Percentiles rank a stretch among this genome's conserved stretches.
Evolutionary conservation across 2,113 vertebrate genomes (phyloP).

Genomic region (Paramormyrops kingsleyae): DNA sequence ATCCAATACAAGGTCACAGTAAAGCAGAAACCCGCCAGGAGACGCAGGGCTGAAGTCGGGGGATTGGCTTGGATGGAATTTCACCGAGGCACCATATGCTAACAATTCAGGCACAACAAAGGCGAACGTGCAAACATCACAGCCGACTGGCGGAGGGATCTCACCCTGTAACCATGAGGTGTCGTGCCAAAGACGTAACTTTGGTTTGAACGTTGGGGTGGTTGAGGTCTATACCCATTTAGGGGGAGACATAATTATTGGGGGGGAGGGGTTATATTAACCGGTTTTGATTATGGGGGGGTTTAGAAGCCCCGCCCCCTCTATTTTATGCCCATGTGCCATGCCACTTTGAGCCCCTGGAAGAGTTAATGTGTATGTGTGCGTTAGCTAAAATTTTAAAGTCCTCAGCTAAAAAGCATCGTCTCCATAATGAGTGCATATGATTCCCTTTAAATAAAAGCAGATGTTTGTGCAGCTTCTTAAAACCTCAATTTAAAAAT

Average conservation of each 20-base stretch:
- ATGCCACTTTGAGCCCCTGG: neutral
- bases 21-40: neutral
- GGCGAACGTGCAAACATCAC: neutral
- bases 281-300: too few species aligned
- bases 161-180: neutral
- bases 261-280: too few species aligned
- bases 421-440: neutral
- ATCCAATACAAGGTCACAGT: neutral
- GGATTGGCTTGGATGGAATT: neutral
- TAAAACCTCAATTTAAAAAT: neutral
- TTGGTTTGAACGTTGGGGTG: too few species aligned
- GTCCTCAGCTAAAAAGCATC: neutral
- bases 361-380: neutral
- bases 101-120: neutral
- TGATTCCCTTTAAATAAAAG: neutral
- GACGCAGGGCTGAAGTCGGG: neutral
- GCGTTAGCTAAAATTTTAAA: neutral
- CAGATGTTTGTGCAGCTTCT: neutral
- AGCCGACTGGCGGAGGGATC: neutral
- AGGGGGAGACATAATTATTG: too few species aligned
- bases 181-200: neutral
- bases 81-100: neutral
- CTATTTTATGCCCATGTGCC: neutral
- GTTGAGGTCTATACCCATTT: too few species aligned
- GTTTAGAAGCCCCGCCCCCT: too few species aligned